Evolutionary conservation across 2,888 invertebrate species (phyloP).

Genomic region (Drosophila recens): DNA sequence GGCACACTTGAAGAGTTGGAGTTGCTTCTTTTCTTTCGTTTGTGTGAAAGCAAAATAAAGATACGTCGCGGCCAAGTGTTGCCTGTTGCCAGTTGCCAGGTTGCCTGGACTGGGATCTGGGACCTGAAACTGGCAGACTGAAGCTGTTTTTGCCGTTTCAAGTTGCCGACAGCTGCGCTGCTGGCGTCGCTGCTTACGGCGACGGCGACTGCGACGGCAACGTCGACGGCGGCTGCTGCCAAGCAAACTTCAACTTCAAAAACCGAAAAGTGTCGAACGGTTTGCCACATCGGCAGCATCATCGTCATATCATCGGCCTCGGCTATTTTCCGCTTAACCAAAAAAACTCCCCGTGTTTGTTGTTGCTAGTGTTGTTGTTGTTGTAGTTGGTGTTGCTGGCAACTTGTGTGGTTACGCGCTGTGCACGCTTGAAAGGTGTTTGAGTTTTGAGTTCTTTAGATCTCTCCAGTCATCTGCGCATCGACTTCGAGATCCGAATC

Average conservation of each 20-base stretch:
- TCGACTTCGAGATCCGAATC: constrained; percentile 62
- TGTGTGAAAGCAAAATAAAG: constrained; percentile 78
- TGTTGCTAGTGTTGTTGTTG: constrained; percentile 35
- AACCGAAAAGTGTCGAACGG: constrained; percentile 77
- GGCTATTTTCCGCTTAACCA: constrained; percentile 79
- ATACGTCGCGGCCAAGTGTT: constrained; percentile 76
- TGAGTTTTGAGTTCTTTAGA: constrained; percentile 79
- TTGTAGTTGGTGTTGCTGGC: constrained; percentile 49
- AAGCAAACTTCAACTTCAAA: constrained; percentile 72
- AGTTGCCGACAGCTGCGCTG: constrained; percentile 73
- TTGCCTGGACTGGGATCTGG: constrained; percentile 55
- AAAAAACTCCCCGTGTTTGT: constrained; percentile 65
- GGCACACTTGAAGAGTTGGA: constrained; percentile 56
- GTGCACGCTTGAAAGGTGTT: constrained; percentile 77
- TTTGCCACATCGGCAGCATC: constrained; percentile 65
- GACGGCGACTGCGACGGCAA: constrained; percentile 13
- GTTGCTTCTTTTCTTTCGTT: constrained; percentile 44
- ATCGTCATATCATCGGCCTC: constrained; percentile 65
- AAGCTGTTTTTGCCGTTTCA: constrained; percentile 71
- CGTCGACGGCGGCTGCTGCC: constrained; percentile 52
- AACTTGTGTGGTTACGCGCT: constrained; percentile 77
- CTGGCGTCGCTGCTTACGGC: constrained; percentile 57
- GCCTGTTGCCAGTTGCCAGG: constrained; percentile 53
- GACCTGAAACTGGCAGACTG: constrained; percentile 63
- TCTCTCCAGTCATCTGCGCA: constrained; percentile 74